A percentile compares a stretch with the other conserved stretches of the same genome.
Evolutionary conservation across 2,113 vertebrate species (phyloP).

Genomic region (Trichomycterus rosablanca): DNA sequence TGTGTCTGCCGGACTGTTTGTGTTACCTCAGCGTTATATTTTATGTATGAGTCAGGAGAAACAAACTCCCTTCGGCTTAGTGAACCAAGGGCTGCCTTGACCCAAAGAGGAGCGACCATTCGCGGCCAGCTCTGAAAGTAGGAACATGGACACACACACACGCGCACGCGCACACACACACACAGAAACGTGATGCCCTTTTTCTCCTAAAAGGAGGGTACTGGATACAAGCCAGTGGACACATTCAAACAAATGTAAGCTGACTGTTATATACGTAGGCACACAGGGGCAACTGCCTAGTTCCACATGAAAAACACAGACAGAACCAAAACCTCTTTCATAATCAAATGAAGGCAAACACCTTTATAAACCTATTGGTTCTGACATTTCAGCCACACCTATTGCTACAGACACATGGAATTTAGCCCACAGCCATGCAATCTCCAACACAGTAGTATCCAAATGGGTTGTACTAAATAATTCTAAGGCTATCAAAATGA

Average conservation of each 20-base stretch:
- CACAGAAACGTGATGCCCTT: constrained; percentile 57
- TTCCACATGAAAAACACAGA: too few relatives aligned
- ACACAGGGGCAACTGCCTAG: too few relatives aligned
- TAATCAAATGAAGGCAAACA: too few relatives aligned
- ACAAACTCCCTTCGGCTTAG: constrained; percentile 67
- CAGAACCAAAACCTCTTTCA: too few relatives aligned
- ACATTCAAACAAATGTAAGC: background rate
- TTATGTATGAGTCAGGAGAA: constrained; percentile 84
- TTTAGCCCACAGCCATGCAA: too few relatives aligned
- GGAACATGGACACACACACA: constrained; percentile 33
- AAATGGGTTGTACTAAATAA: too few relatives aligned
- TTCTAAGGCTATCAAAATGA: too few relatives aligned
- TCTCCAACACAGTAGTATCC: too few relatives aligned
- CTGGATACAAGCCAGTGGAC: constrained; percentile 22
- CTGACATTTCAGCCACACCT: too few relatives aligned
- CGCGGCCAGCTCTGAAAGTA: constrained; percentile 38
- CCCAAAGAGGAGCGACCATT: constrained; percentile 45
- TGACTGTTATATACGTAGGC: background rate
- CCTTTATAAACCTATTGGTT: too few relatives aligned
- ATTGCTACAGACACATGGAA: too few relatives aligned
- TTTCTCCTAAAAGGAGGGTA: constrained; percentile 26
- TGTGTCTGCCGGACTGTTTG: constrained; percentile 46
- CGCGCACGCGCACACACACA: constrained; percentile 16
- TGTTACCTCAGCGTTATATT: constrained; percentile 70
- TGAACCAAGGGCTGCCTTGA: constrained; percentile 37